A percentile compares a stretch with the other conserved stretches of the same genome.
These are phyloP conservation scores for Scylla paramamosain DNA, from an alignment of 1,140 invertebrate species.

Conservation along the genomic window DNA sequence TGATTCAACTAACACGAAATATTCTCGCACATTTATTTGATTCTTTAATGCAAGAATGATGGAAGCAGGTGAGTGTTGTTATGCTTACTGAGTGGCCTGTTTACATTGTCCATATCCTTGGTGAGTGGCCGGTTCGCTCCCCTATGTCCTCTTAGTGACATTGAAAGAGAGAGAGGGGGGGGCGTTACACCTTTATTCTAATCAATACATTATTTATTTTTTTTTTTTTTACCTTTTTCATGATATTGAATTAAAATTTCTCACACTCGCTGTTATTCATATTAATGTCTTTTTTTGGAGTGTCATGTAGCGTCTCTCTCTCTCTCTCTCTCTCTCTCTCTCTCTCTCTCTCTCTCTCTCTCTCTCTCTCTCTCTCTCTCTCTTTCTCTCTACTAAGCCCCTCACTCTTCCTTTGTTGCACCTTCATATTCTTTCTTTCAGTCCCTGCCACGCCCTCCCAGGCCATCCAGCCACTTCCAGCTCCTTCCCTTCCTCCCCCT, in stretches of 20 bases:
- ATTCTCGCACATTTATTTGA: too few relatives aligned
- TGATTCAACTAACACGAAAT: too few relatives aligned
- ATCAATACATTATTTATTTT: background rate
- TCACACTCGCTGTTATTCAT: background rate
- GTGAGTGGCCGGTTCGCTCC: too few relatives aligned
- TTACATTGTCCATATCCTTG: too few relatives aligned
- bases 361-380: background rate
- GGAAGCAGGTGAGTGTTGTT: too few relatives aligned
- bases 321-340: background rate
- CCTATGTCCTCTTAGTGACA: background rate
- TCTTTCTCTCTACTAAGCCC: background rate
- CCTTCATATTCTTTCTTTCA: background rate
- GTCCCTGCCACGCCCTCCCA: background rate
- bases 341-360: background rate
- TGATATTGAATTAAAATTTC: background rate
- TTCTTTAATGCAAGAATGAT: too few relatives aligned
- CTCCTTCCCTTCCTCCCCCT: background rate
- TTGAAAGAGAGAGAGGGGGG: background rate
- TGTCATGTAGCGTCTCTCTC: background rate
- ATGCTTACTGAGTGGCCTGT: too few relatives aligned
- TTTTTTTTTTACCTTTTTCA: background rate
- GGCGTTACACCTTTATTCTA: background rate
- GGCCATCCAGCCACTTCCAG: background rate
- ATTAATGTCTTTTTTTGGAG: too few relatives aligned
- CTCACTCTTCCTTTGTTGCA: background rate